A percentile compares a stretch with the other conserved stretches of the same genome.
phyloP scores from a whole-genome alignment of 2,888 invertebrate genomes.

The Brassicogethes aeneus region DNA sequence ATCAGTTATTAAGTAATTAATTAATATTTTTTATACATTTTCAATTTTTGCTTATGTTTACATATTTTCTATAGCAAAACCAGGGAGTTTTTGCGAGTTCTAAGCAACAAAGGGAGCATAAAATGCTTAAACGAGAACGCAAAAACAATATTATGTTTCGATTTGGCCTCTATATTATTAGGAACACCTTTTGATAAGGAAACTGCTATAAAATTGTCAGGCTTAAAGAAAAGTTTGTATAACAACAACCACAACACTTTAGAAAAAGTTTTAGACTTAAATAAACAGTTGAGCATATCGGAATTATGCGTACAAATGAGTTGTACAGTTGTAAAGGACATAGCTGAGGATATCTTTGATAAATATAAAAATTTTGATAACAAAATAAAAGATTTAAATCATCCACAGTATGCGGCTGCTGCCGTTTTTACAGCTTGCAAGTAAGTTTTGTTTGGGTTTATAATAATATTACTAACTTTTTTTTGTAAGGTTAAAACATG shows the following conservation, averaged over 20 bases:
- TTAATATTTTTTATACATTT: no score
- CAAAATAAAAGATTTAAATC: slow-evolving; percentile 45
- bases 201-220: slow-evolving; percentile 49
- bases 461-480: slow-evolving; percentile 5
- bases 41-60: no score
- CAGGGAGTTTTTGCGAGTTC: slow-evolving; percentile 44
- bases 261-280: slow-evolving; percentile 52
- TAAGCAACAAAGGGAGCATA: slow-evolving; percentile 41
- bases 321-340: slow-evolving; percentile 39
- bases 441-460: slow-evolving; percentile 29
- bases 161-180: slow-evolving; percentile 47
- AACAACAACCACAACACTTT: slow-evolving; percentile 47
- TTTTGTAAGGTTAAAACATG: slow-evolving; percentile 44
- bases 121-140: slow-evolving; percentile 48
- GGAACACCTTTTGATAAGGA: slow-evolving; percentile 51
- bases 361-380: slow-evolving; percentile 44
- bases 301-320: slow-evolving; percentile 51
- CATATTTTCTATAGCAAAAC: slow-evolving; percentile 46
- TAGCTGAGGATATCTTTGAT: slow-evolving; percentile 47
- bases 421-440: slow-evolving; percentile 57
- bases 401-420: slow-evolving; percentile 58
- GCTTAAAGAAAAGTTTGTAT: slow-evolving; percentile 47
- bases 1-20: slow-evolving; percentile 17
- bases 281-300: slow-evolving; percentile 45
- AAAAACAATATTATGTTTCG: slow-evolving; percentile 52